Evolutionary conservation across 1,140 invertebrate genomes (phyloP), one percentile per base, ranked within the genome.

Genomic region (Euwallacea similis): DNA sequence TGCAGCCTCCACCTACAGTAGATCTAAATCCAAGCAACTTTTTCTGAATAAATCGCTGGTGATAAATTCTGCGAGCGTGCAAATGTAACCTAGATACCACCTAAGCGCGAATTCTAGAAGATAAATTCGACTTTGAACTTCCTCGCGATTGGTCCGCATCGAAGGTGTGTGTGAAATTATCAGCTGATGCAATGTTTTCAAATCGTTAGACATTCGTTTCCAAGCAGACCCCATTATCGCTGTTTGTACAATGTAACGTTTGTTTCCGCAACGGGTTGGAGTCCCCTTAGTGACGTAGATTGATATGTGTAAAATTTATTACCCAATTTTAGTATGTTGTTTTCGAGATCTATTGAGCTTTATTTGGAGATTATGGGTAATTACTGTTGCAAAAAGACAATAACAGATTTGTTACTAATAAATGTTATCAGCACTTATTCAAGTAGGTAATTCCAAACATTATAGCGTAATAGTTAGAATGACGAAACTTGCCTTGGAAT

Each of bases 161-260:
- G 66, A 71, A 71, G 73, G 73, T 74, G 73, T 74, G 73, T 72
- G 16, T 73, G 74, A 73, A 41, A 77, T 47, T 13, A 41, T 61
- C 63, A 55, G 63, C 54, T 68, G 66, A 68, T 46, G 55, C 15
- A 68, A 68, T 33, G 47, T 15, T 13, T 67, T 66, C 15, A 41
- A 66, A 66, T 9, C n/a, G 54, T 56, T 56, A 56, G 11, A 11
- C 54, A 56, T 10, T 50, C 46, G 46, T 50, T 50, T 50, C 46
- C 6, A 33, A 33, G 21, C 21, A 2, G 9, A 50, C 13, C 9
- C 46, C 9, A 50, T 50, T 11, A 50, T 13, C 9, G 13, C 6
- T 11, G 9, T 50, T 11, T 50, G 9, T 50, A 50, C 46, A 13
- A 50, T 13, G 13, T 50, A 50, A 33, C 21, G 9, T 50, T 50